Base-by-base conservation (phyloP, 2,113 vertebrate species). In the Sitta europaea region DNA sequence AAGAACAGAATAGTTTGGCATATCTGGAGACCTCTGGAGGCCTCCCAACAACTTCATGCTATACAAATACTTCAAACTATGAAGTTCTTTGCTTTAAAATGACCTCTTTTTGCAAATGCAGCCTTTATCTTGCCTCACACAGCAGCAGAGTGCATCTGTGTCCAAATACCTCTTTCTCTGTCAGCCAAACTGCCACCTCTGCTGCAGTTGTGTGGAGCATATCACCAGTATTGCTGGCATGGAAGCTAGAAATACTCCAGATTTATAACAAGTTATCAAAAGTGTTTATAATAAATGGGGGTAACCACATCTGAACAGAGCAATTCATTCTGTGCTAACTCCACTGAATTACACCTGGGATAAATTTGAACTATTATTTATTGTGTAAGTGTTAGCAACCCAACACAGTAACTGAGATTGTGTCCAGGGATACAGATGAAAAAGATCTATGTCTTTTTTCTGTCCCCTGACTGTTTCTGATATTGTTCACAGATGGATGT, bases 361-460 rank as follows among this genome's bases (percentile, higher is more conserved):
- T 72, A 85, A 90, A 91, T 88, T 72, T 78, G 48, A 53, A 35
- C 36, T 50, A 36, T 85, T 95, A 95, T 91, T 96, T 96, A 90
- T 55, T 38, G n/a, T 63, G n/a, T 48, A 72, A 83, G 43, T 33
- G 73, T 47, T 72, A 72, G 62, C 33, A 85, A 31, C 61, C 9
- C 73, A 72, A 48, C 20, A 67, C 48, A 55, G 80, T 23, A 90
- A 63, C 73, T 65, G 68, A 71, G 38, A 43, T 31, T 2, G 1
- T 48, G 22, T 48, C 70, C 18, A 40, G 70, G 61, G 85, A 93
- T 78, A 22, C n/a, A 42, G 57, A 91, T 67, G 51, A 70, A 74
- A 91, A 80, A 94, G 68, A 74, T 91, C 38, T 58, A n/a, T 55
- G 42, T 33, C 11, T 12, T 27, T 35, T 68, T 72, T 63, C 45